Percentiles rank a stretch among this genome's conserved stretches.
Conservation (phyloP, 2,113 vertebrate species). For the Saiga tatarica region DNA sequence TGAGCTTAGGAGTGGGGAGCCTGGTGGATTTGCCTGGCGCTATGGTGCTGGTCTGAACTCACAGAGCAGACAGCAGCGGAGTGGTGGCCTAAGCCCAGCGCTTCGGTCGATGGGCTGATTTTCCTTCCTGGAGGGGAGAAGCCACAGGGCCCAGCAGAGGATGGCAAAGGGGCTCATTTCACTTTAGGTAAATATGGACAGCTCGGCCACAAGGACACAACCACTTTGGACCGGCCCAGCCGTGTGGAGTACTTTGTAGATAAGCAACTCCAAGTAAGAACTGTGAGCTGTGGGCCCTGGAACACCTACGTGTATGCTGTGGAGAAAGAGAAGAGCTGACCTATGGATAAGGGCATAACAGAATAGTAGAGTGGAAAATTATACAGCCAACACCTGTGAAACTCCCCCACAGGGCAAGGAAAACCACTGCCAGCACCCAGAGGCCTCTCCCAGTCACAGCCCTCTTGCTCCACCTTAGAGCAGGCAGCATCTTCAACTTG, state of each 20-base stretch:
- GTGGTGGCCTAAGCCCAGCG: neutral
- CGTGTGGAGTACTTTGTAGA: constrained; percentile 84
- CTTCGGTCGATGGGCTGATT: rapidly evolving
- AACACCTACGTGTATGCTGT: constrained; percentile 87
- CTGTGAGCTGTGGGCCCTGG: constrained; percentile 93
- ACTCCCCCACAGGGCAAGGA: neutral
- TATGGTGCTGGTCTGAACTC: neutral
- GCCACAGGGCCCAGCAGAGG: neutral
- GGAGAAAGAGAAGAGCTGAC: neutral
- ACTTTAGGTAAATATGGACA: constrained; percentile 93
- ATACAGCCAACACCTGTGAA: too few relatives aligned
- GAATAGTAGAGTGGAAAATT: neutral
- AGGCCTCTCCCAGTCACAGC: neutral
- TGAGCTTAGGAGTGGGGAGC: neutral
- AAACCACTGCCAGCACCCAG: neutral
- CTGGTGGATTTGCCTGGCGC: neutral
- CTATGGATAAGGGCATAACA: rapidly evolving
- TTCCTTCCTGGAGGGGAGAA: neutral
- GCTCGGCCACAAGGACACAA: constrained; percentile 85
- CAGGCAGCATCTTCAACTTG: rapidly evolving
- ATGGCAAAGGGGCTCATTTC: neutral
- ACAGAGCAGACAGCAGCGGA: neutral
- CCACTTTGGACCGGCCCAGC: constrained; percentile 86
- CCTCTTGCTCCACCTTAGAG: neutral
- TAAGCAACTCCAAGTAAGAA: constrained; percentile 76